Base-by-base conservation (phyloP, 2,113 vertebrate genomes). In the Chionodraco myersi region DNA sequence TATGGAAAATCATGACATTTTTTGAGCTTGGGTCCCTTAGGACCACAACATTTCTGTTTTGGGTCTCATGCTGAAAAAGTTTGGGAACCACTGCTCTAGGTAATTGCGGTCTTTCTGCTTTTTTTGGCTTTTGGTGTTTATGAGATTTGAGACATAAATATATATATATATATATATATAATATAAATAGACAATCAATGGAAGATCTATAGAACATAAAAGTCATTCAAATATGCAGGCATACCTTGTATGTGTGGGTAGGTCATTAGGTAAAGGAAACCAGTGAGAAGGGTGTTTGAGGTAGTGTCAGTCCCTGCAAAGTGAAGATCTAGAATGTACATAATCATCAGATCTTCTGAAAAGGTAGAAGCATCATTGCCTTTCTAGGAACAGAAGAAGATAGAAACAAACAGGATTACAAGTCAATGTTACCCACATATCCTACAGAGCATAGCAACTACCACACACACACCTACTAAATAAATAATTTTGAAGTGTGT, bases 291-390 rank as follows among this genome's bases (percentile, higher is more conserved):
- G 1, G 91, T 91, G 88, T 93, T 94, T 69, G 92, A 93, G 0
- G 92, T 93, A 0, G 91, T 94, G 87, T 94, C 92, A 44, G 93
- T 94, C 15, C 90, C 93, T 59, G 91, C 93, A 59, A 93, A 49
- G 49, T 92, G 73, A 73, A 94, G 57, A 67, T 94, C 93, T 1
- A 94, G n/a, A 47, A 36, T 4, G 1, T 69, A 75, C 45, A 64
- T 88, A 1, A 18, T 18, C 18, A 94, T 77, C 2, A 61, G 67
- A 0, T 60, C 52, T 9, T 92, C 87, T 64, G 90, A 87, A 45
- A 93, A 91, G 11, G 79, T 73, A 10, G 85, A 80, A 21, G 3
- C 15, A 7, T 87, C 77, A 21, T 70, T 2, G 0, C 3, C 60
- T 70, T 61, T 85, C 89, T 92, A 13, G 13, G 65, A 75, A 71